A percentile compares a stretch with the other conserved stretches of the same genome.
Evolutionary conservation across 2,888 invertebrate species (phyloP).

Genomic region (Hipparchia semele): DNA sequence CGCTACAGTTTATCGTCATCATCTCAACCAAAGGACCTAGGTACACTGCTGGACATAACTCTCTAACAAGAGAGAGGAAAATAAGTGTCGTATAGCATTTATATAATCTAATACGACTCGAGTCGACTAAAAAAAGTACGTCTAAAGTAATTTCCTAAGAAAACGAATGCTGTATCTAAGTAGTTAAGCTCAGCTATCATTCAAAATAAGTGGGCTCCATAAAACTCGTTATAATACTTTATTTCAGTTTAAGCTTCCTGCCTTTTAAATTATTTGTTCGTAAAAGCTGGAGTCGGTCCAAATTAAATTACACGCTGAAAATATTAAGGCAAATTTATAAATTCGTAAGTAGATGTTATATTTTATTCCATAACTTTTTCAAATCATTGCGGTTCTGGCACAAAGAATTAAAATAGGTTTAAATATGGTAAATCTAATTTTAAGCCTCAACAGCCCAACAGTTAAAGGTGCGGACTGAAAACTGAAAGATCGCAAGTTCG

Average conservation of each 20-base stretch:
- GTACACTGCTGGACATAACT: no score
- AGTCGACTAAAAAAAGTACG: constrained; percentile 44
- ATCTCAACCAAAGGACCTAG: no score
- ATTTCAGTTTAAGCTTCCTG: constrained; percentile 77
- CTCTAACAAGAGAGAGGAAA: no score
- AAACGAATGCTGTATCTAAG: constrained; percentile 63
- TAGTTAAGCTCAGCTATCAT: constrained; percentile 69
- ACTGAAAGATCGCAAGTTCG: no score
- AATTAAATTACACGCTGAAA: constrained; percentile 78
- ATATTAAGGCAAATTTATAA: constrained; percentile 68
- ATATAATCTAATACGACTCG: not conserved
- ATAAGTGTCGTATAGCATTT: no score
- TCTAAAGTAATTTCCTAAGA: constrained; percentile 59
- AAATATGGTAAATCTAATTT: no score
- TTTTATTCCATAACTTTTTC: constrained; percentile 5
- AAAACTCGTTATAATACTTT: constrained; percentile 77
- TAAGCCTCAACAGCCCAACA: no score
- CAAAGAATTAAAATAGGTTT: not conserved
- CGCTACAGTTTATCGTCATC: no score
- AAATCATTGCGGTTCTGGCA: not conserved
- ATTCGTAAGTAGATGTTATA: constrained; percentile 47
- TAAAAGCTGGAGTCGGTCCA: constrained; percentile 75
- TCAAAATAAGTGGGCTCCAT: constrained; percentile 72
- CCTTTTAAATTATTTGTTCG: constrained; percentile 78
- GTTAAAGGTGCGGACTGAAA: no score